phyloP scores from a whole-genome alignment of 1,140 invertebrate genomes.

The Rhizoglyphus robini region DNA sequence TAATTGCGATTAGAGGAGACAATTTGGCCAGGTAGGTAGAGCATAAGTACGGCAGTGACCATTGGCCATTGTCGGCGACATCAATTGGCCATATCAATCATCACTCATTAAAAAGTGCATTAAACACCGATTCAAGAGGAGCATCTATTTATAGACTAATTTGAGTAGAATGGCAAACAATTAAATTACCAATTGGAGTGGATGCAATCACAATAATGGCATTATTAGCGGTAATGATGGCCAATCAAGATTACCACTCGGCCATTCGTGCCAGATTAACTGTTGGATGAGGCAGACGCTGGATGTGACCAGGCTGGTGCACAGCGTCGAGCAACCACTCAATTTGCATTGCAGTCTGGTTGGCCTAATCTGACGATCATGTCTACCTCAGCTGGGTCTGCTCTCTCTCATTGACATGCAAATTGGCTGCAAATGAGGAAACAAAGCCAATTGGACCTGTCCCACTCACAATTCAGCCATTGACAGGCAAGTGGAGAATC shows the following conservation, averaged over 20 bases:
- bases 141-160: slow-evolving; percentile 11
- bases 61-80: slow-evolving; percentile 6
- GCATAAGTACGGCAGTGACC: neutral
- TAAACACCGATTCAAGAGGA: slow-evolving; percentile 4
- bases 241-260: neutral
- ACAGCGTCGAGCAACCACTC: neutral
- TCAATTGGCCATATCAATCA: slow-evolving; percentile 12
- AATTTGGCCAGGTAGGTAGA: slow-evolving; percentile 7
- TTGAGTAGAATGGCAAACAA: neutral
- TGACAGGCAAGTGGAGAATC: neutral
- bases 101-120: neutral
- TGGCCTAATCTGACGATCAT: neutral
- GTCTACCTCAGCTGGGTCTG: neutral
- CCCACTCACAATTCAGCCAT: neutral
- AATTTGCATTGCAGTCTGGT: neutral
- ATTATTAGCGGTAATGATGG: slow-evolving; percentile 5
- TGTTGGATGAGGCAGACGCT: neutral
- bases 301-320: neutral
- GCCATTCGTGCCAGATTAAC: neutral
- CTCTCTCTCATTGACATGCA: neutral
- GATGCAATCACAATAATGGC: neutral
- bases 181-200: slow-evolving; percentile 2
- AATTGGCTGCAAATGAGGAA: neutral
- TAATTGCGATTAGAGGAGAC: neutral
- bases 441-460: neutral